Conservation (phyloP, 2,888 invertebrate genomes). For the Endotricha flammealis region DNA sequence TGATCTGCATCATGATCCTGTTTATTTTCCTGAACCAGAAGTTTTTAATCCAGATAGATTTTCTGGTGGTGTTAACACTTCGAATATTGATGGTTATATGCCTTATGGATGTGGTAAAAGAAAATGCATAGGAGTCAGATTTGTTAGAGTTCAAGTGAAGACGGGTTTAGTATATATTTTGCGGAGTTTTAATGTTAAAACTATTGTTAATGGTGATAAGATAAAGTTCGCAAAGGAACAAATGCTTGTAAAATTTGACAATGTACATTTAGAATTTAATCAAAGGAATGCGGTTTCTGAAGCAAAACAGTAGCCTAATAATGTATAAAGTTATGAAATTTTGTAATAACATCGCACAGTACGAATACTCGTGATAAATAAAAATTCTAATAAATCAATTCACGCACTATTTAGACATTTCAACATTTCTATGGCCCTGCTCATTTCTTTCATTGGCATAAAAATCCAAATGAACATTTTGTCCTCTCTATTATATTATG, state of each 20-base stretch:
- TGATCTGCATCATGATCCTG: constrained; percentile 50
- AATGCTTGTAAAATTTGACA: background rate
- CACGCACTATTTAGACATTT: no score
- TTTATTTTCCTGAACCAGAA: constrained; percentile 53
- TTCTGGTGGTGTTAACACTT: constrained; percentile 14
- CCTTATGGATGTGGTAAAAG: constrained; percentile 45
- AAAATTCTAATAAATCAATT: no score
- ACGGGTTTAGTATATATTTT: constrained; percentile 12
- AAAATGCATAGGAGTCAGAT: constrained; percentile 39
- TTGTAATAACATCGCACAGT: no score
- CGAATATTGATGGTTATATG: constrained; percentile 12
- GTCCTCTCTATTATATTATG: no score
- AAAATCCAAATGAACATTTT: no score
- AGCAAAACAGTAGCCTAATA: no score
- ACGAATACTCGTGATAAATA: no score
- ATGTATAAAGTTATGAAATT: no score
- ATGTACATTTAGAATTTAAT: constrained; percentile 5
- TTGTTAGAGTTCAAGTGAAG: constrained; percentile 19
- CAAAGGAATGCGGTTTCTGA: background rate
- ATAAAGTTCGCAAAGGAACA: background rate
- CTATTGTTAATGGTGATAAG: background rate
- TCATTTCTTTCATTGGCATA: no score
- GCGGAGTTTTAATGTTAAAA: constrained; percentile 6
- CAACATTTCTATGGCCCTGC: no score
- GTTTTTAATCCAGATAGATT: constrained; percentile 69